A percentile compares a stretch with the other conserved stretches of the same genome.
Conservation (phyloP, 2,113 vertebrate species). For the Indicator maculatus region DNA sequence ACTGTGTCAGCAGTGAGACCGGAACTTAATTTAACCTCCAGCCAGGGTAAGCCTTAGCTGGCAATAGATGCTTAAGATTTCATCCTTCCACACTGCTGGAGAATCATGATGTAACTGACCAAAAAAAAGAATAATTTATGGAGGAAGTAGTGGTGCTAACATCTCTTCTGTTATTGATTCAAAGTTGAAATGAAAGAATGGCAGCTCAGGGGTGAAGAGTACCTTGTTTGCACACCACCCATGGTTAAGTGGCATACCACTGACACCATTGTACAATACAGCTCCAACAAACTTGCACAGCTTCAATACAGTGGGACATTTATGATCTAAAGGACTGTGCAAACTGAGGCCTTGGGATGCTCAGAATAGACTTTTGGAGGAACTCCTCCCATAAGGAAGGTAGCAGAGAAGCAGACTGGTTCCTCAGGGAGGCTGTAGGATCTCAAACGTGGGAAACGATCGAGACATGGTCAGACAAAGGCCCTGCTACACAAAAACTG, state of each 20-base stretch:
- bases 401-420: not conserved
- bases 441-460: not conserved
- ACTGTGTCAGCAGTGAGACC: not conserved
- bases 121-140: not conserved
- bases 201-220: not conserved
- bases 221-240: not conserved
- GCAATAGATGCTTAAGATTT: not conserved
- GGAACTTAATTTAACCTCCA: not conserved
- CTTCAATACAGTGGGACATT: not conserved
- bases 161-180: not conserved
- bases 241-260: rapidly evolving
- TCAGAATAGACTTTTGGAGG: not conserved
- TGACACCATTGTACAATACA: rapidly evolving
- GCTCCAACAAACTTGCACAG: not conserved
- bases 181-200: not conserved
- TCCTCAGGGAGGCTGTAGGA: not conserved
- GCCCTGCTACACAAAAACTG: not conserved
- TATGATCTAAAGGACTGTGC: not conserved
- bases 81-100: not conserved
- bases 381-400: not conserved
- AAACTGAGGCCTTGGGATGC: not conserved
- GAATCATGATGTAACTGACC: not conserved
- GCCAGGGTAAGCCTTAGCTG: not conserved
- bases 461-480: not conserved
- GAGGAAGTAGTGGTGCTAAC: not conserved